These are phyloP conservation scores for Syngnathus floridae DNA, from an alignment of 2,113 vertebrate species.

Conservation along the genomic window DNA sequence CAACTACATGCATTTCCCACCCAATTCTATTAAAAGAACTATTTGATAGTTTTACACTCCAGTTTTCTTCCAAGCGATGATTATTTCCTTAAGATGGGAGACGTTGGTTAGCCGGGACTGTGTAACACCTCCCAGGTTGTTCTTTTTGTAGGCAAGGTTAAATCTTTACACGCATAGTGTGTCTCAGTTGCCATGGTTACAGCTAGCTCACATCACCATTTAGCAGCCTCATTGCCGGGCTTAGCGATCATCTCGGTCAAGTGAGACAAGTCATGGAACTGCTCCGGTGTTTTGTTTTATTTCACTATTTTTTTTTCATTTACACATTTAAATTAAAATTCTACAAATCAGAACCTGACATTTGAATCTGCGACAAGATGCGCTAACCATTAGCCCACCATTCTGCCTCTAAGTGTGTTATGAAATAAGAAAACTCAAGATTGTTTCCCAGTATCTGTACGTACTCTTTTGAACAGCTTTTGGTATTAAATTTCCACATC, in stretches of 20 bases:
- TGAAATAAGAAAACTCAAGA: background rate
- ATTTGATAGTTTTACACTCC: background rate
- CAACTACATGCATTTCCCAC: background rate
- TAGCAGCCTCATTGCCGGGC: background rate
- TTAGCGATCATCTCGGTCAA: background rate
- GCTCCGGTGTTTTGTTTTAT: background rate
- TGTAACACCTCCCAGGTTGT: background rate
- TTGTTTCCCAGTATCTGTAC: background rate
- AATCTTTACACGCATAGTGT: background rate
- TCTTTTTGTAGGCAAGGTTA: background rate
- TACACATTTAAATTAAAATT: background rate
- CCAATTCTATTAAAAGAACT: background rate
- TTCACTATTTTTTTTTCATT: background rate
- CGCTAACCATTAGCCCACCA: background rate
- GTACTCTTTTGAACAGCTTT: background rate
- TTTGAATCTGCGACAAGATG: background rate
- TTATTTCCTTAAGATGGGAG: background rate
- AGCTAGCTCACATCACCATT: background rate
- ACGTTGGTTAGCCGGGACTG: background rate
- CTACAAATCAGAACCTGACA: background rate
- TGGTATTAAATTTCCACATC: background rate
- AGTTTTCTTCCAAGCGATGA: background rate
- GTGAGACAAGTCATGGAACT: background rate
- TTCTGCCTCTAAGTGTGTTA: background rate
- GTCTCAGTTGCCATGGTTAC: background rate